Base-by-base conservation (phyloP, 2,888 invertebrate species). In the Aporophyla nigra region DNA sequence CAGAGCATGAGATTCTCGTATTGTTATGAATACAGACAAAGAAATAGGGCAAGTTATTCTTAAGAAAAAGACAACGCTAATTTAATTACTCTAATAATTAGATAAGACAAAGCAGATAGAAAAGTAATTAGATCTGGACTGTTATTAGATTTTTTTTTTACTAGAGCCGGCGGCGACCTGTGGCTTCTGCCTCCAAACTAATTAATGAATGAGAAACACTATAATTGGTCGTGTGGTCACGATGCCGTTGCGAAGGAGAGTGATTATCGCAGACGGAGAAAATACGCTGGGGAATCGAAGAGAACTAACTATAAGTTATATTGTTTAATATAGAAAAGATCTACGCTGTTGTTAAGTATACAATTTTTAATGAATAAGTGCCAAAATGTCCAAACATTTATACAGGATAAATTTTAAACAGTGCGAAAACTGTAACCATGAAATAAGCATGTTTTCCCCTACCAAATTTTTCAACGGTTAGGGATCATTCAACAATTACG, bases 71-170 rank as follows among this genome's bases (percentile, higher is more conserved):
- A 43, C 70, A 46, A 51, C 51, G 54, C 49, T 65, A 80, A 80
- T 74, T 71, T 59, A 59, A 84, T 79, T 71, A 84, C 27, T 54
- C 21, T 16, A n/a, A 49, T 77, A 74, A 85, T 65, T 68, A 63
- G 56, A 73, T 27, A 46, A 63, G 56, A 61, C 70, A 78, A 76
- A 82, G 33, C 27, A 71, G 43, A 67, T 63, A 84, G 51, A 59
- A 78, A 71, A 71, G 56, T 77, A 86, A 83, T 83, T 77, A 86
- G 59, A 74, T 77, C 61, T 33, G 24, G 67, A 63, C 24, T 61
- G 54, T 70, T 83, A 78, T 83, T 76, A 54, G 71, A 73, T 83
- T 77, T 70, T 77, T 74, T 76, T 74, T 68, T 72, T n/a, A n/a
- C n/a, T 65, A 67, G 56, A 27, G 58, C 46, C 61, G 27, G 40